Evolutionary conservation across 2,888 invertebrate species (phyloP).

Genomic region (Formica aserva): DNA sequence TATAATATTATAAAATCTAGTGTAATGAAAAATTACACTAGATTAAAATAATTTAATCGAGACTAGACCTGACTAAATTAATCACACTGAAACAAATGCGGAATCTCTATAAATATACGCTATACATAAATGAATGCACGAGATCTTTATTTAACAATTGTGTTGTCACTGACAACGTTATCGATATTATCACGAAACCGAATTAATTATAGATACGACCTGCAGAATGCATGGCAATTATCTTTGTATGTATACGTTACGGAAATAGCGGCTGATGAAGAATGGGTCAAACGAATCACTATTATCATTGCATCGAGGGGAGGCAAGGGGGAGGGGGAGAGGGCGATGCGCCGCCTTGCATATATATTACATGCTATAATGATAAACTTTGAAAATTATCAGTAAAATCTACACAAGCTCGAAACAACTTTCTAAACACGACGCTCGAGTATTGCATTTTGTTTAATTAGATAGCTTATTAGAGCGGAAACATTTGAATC

Average conservation of each 20-base stretch:
- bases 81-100: too few species aligned
- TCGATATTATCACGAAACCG: background rate
- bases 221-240: background rate
- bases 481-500: background rate
- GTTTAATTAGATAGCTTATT: conserved; percentile 6
- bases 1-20: too few species aligned
- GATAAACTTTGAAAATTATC: conserved; percentile 18
- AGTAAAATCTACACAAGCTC: background rate
- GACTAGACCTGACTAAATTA: too few species aligned
- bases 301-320: conserved; percentile 6
- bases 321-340: too few species aligned
- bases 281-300: background rate
- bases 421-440: conserved; percentile 28
- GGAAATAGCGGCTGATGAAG: background rate
- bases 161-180: background rate
- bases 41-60: too few species aligned
- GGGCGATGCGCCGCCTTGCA: background rate
- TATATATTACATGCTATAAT: background rate
- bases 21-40: too few species aligned
- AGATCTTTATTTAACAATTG: background rate
- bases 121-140: background rate
- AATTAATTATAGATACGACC: background rate
- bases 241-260: background rate
- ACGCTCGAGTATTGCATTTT: background rate
- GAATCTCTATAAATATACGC: too few species aligned